phyloP scores from a whole-genome alignment of 2,113 vertebrate species.

The Triplophysa rosa region DNA sequence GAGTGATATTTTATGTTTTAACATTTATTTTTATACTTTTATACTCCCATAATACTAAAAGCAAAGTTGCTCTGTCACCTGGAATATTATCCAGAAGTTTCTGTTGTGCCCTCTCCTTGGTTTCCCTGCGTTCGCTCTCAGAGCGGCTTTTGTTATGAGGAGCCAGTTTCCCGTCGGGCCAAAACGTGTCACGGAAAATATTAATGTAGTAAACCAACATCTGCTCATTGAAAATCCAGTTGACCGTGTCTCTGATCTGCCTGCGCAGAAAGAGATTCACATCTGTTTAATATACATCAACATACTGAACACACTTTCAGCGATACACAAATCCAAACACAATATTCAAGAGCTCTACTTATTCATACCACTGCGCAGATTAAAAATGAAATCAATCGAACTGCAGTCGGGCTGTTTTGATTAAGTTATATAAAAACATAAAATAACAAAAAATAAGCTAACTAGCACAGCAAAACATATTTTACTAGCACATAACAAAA shows the following conservation, averaged over 20 bases:
- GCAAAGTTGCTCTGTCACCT: conserved; percentile 71
- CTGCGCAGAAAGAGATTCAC: conserved; percentile 65
- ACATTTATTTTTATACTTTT: too few relatives aligned
- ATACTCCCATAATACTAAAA: not conserved
- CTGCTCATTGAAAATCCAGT: conserved; percentile 96
- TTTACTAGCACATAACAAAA: too few relatives aligned
- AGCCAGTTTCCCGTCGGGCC: conserved; percentile 90
- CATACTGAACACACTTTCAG: not conserved
- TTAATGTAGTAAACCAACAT: conserved; percentile 95
- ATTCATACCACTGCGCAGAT: too few relatives aligned
- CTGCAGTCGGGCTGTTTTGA: too few relatives aligned
- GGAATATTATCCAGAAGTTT: conserved; percentile 98
- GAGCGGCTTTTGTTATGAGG: conserved; percentile 76
- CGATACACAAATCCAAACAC: not conserved
- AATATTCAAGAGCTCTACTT: not conserved
- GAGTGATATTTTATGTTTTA: too few relatives aligned
- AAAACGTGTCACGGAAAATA: conserved; percentile 91
- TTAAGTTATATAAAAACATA: too few relatives aligned
- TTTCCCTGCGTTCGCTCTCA: conserved; percentile 80
- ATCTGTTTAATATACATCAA: not conserved
- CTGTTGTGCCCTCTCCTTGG: conserved; percentile 91
- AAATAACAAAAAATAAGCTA: too few relatives aligned
- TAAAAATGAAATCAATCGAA: too few relatives aligned
- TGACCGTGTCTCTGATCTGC: conserved; percentile 96
- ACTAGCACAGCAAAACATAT: too few relatives aligned